Percentiles rank a stretch among this genome's conserved stretches.
Conservation (phyloP, 2,113 vertebrate species). For the Riparia riparia region DNA sequence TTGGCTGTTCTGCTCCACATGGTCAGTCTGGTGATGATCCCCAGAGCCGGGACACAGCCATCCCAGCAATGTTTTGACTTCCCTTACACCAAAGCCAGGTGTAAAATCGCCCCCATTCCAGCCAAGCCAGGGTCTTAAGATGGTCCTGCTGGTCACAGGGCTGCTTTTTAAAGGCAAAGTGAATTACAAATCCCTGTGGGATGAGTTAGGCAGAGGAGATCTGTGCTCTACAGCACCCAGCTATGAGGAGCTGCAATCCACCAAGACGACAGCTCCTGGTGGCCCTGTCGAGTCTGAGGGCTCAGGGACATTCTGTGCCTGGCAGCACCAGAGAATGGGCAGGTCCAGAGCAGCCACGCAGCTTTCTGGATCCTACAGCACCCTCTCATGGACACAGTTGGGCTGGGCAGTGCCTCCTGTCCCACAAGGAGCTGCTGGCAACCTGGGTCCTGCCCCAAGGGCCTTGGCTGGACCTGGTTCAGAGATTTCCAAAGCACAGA, state of each 20-base stretch:
- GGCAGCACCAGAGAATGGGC: neutral
- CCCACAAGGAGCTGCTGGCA: neutral
- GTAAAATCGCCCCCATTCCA: neutral
- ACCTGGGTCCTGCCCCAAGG: neutral
- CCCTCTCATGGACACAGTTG: conserved; percentile 50
- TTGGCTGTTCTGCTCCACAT: fast-evolving
- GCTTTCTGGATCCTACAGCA: conserved; percentile 22
- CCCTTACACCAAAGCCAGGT: neutral
- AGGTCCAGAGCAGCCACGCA: neutral
- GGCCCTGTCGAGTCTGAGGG: neutral
- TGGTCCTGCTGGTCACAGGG: neutral
- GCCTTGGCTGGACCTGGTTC: neutral
- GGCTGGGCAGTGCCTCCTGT: neutral
- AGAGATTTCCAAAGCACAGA: neutral
- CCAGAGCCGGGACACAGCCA: neutral
- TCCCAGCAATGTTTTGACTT: neutral
- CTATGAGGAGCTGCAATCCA: neutral
- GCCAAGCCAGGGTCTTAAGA: neutral
- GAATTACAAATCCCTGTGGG: neutral
- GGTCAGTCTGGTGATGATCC: fast-evolving
- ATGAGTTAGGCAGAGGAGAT: neutral
- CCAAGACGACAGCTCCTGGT: neutral
- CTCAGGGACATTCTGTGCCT: neutral
- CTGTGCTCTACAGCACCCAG: neutral
- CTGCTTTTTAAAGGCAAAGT: neutral